Percentiles rank a stretch among this genome's conserved stretches.
These are phyloP conservation scores for Pammene aurita DNA, from an alignment of 2,888 invertebrate species.

Conservation along the genomic window DNA sequence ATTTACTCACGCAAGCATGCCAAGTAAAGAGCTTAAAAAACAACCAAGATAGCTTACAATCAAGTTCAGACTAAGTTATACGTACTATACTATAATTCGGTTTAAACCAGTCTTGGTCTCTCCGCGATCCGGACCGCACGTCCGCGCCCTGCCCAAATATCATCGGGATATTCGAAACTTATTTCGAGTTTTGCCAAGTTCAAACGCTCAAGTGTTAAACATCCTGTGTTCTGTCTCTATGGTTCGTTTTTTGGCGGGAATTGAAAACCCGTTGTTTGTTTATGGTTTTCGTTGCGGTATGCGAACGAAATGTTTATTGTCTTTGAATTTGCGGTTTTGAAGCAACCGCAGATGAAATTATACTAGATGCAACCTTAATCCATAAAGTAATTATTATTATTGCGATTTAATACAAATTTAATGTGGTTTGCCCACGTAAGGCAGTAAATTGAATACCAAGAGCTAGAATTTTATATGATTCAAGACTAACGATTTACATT, in stretches of 20 bases:
- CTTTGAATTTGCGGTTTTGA: constrained; percentile 30
- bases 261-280: constrained; percentile 19
- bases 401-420: constrained; percentile 1
- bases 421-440: constrained; percentile 10
- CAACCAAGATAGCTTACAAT: constrained; percentile 38
- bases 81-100: constrained; percentile 33
- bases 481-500: too few relatives aligned
- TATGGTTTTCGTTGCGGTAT: constrained; percentile 25
- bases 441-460: background rate
- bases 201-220: constrained; percentile 20
- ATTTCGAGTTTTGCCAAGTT: constrained; percentile 20
- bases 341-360: constrained; percentile 7
- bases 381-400: constrained; percentile 11
- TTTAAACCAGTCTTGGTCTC: constrained; percentile 56
- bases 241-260: constrained; percentile 31
- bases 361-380: background rate
- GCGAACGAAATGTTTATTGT: constrained; percentile 25
- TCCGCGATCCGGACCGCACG: constrained; percentile 53
- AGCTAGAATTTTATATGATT: too few relatives aligned
- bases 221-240: constrained; percentile 4
- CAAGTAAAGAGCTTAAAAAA: constrained; percentile 38
- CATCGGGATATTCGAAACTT: constrained; percentile 29
- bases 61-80: constrained; percentile 39
- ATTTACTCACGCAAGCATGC: constrained; percentile 37
- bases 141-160: constrained; percentile 16